Evolutionary conservation across 2,113 vertebrate species (phyloP).

Genomic region (Myanophis thanlyinensis): DNA sequence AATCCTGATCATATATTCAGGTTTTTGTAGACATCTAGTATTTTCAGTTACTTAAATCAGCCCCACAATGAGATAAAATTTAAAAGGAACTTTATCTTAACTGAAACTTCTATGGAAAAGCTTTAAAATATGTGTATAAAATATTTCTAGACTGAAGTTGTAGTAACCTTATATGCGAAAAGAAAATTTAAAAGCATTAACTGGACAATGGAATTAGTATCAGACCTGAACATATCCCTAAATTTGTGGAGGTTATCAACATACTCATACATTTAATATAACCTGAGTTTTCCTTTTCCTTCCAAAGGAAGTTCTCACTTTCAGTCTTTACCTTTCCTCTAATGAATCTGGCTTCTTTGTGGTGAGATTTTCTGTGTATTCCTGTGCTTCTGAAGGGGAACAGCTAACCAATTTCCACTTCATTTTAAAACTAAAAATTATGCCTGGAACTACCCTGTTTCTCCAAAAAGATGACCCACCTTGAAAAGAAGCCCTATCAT

Average conservation of each 20-base stretch:
- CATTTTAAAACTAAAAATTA: not conserved
- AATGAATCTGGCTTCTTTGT: not conserved
- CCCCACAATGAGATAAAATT: not conserved
- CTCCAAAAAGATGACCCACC: too few relatives aligned
- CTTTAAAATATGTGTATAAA: not conserved
- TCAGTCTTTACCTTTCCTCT: not conserved
- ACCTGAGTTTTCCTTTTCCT: not conserved
- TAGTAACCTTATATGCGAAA: not conserved
- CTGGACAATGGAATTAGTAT: not conserved
- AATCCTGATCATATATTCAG: not conserved
- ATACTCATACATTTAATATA: not conserved
- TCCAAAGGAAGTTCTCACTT: not conserved
- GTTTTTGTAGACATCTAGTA: not conserved
- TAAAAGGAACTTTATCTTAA: not conserved
- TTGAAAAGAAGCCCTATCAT: too few relatives aligned
- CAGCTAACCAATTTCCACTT: slow-evolving; percentile 37
- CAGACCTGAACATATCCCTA: rapidly evolving
- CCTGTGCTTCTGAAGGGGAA: slow-evolving; percentile 41
- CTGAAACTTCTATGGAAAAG: not conserved
- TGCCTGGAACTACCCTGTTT: slow-evolving; percentile 5
- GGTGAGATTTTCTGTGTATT: slow-evolving; percentile 31
- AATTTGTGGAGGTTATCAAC: not conserved
- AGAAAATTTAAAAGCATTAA: slow-evolving; percentile 58
- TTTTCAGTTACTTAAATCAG: not conserved
- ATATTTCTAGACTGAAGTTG: not conserved